Evolutionary conservation across 23 tunicate genomes (phyloP).

Genomic region (Ascidia mentula): DNA sequence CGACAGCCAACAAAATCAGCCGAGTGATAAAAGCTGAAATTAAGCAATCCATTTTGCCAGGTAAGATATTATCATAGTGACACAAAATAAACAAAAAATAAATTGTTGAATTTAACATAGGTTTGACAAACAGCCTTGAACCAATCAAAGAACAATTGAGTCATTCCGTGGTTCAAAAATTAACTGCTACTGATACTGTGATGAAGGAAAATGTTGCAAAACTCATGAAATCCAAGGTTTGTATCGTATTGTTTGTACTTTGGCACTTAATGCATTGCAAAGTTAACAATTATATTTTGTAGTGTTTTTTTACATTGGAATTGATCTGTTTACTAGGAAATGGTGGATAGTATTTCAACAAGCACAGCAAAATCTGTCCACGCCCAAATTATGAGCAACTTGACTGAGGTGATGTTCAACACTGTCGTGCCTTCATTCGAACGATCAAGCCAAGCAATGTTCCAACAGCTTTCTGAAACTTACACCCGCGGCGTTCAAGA

Average conservation of each 20-base stretch:
- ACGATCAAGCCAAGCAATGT: conserved; percentile 69
- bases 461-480: conserved; percentile 61
- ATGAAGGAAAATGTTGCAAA: conserved; percentile 69
- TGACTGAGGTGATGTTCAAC: conserved; percentile 41
- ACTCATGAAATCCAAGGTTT: conserved; percentile 66
- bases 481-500: conserved; percentile 82
- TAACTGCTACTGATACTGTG: conserved; percentile 76
- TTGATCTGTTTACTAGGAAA: conserved; percentile 43
- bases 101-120: conserved; percentile 19
- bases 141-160: conserved; percentile 65
- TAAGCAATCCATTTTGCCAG: conserved; percentile 61
- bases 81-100: background rate
- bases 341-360: conserved; percentile 46
- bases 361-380: conserved; percentile 47
- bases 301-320: no score
- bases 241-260: background rate
- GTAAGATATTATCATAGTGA: conserved; percentile 3
- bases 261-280: no score
- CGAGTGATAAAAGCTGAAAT: conserved; percentile 61
- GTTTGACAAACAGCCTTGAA: conserved; percentile 41
- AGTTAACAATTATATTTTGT: background rate
- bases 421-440: conserved; percentile 73
- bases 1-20: conserved; percentile 44
- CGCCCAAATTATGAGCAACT: conserved; percentile 33
- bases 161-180: conserved; percentile 57